A percentile compares a stretch with the other conserved stretches of the same genome.
Conservation (phyloP, 2,113 vertebrate species). For the Podarcis cretensis region DNA sequence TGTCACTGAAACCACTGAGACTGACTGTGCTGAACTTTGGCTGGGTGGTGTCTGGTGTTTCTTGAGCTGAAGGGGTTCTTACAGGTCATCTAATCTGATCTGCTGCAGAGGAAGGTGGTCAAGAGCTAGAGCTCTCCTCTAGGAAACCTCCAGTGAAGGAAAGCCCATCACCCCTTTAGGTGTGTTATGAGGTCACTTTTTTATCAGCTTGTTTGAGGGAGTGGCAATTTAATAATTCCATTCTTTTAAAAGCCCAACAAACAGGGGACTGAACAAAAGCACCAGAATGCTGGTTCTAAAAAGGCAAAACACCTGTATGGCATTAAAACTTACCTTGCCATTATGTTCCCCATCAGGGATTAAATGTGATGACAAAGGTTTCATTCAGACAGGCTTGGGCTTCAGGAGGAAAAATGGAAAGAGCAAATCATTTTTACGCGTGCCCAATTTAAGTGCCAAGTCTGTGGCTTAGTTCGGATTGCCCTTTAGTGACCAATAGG, state of each 20-base stretch:
- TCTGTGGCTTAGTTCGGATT: neutral
- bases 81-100: neutral
- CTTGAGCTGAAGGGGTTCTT: neutral
- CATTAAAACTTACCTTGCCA: neutral
- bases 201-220: neutral
- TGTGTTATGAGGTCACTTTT: neutral
- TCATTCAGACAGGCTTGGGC: rapidly evolving
- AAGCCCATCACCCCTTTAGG: neutral
- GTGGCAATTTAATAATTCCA: neutral
- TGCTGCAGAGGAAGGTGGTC: neutral
- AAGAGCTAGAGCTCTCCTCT: neutral
- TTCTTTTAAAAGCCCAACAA: neutral
- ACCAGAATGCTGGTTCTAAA: neutral
- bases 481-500: neutral
- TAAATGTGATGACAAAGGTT: neutral
- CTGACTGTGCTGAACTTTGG: neutral
- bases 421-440: neutral
- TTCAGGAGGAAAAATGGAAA: neutral
- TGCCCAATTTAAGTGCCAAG: neutral
- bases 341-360: neutral
- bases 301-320: rapidly evolving
- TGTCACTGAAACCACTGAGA: too few relatives aligned
- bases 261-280: rapidly evolving
- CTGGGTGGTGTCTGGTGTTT: neutral
- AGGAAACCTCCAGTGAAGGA: neutral